Base-by-base conservation (phyloP, 2,888 invertebrate genomes). In the Tipula helvola region DNA sequence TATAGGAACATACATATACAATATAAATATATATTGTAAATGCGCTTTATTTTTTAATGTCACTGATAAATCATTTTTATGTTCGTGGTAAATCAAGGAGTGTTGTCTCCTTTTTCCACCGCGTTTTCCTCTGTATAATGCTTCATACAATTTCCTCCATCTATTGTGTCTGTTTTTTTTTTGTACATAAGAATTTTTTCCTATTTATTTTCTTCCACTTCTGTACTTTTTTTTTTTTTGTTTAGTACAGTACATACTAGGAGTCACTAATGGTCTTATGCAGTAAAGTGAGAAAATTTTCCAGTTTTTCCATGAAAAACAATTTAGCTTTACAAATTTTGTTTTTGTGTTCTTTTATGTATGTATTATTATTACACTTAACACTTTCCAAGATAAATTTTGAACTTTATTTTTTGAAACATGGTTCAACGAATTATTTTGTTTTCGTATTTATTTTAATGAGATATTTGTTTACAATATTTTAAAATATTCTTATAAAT, bases 31-130 rank as follows among this genome's bases (percentile, higher is more conserved):
- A 28, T 71, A 28, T 71, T 71, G 71, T 71, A n/a, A 28, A 71
- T 71, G 71, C 42, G 84, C 52, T 83, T 87, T 87, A 87, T 85
- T 85, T 91, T 91, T 90, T 90, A 90, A 90, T 90, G 90, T 90
- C 90, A 90, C 90, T 90, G 90, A 90, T 90, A 90, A 90, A 90
- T 90, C 90, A 90, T 90, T 90, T 90, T 90, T 90, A 90, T 90
- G 90, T 90, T 91, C 91, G 90, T 91, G 90, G 91, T 90, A 90
- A 90, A 90, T 90, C 91, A 91, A 90, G 90, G 90, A 89, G 88
- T 88, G 87, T 88, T 88, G 87, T 87, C 87, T 88, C 87, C 87
- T 87, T 84, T 84, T 84, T 84, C 87, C 86, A 86, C 57, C 87
- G 86, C 87, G 71, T 57, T 87, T 87, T 86, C 85, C 86, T 83